Evolutionary conservation across 2,113 vertebrate species (phyloP), one percentile per base, ranked within the genome.

Genomic region (Notechis scutatus): DNA sequence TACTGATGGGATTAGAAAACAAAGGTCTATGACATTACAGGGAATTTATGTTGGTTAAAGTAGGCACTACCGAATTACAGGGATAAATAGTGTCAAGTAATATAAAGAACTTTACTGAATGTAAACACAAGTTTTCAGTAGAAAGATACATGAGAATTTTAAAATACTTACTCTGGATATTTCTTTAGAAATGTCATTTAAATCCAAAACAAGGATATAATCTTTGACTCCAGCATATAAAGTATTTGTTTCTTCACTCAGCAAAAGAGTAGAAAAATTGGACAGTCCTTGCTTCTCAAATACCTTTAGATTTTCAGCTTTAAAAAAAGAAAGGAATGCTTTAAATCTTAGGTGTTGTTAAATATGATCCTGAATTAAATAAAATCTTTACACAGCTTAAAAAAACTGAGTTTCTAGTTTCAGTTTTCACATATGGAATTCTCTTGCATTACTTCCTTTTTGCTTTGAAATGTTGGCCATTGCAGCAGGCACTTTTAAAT

Each of bases 181-280:
- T 92, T 92, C 96, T 94, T 93, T 90, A 20, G 97, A 97, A 90
- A 98, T 93, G 93, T 97, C 89, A 47, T 96, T 95, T 91, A 98
- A 94, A 94, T 98, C 97, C 94, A 98, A 96, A 50, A 96, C 97
- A 42, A 97, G 98, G 29, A 98, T 57, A 81, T 97, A 97, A 92
- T 98, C 97, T 95, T 98, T 97, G n/a, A 98, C 98, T 21, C 98
- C 98, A 61, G 97, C 95, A 93, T 98, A 96, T 94, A 98, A 91
- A 64, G 96, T 85, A 4, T 96, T 94, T 2, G 96, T 91, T 93
- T 98, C 97, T 45, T 98, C 97, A 59, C 96, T 96, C 94, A 98
- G 94, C 47, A 98, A 95, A 95, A 98, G 96, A 0, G 97, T 97
- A 90, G 98, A 97, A 95, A 98, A 97, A 96, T 97, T 96, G 91